Evolutionary conservation across 2,113 vertebrate genomes (phyloP).

Genomic region (Isichthys henryi): DNA sequence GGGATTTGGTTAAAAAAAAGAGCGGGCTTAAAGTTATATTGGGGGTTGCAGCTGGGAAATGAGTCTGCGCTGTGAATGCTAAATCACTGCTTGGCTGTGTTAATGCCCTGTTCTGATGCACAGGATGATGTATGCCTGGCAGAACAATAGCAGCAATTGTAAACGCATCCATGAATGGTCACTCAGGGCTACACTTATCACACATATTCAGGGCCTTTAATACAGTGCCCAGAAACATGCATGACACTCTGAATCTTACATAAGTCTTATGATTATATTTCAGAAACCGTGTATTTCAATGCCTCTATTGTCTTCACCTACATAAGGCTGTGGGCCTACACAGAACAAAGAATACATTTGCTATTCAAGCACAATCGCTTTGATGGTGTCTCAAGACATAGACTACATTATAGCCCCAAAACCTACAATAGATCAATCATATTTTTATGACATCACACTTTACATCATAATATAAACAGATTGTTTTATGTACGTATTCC

Average conservation of each 20-base stretch:
- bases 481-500: neutral
- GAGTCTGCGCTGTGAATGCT: neutral
- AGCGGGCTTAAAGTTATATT: neutral
- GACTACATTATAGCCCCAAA: neutral
- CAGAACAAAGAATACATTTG: neutral
- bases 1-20: conserved; percentile 15
- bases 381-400: neutral
- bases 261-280: neutral
- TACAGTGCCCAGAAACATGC: neutral
- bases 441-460: neutral
- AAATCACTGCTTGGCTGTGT: neutral
- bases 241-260: neutral
- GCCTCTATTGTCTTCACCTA: neutral
- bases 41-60: conserved; percentile 1
- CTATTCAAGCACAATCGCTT: neutral
- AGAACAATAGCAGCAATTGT: neutral
- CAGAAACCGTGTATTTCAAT: neutral
- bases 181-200: neutral
- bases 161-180: conserved; percentile 9
- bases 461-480: neutral
- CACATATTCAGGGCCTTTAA: neutral
- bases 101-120: conserved; percentile 1
- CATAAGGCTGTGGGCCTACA: neutral
- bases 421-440: neutral
- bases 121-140: conserved; percentile 3